Conservation (phyloP, 2,888 invertebrate species). For the Blastobasis lacticolella region DNA sequence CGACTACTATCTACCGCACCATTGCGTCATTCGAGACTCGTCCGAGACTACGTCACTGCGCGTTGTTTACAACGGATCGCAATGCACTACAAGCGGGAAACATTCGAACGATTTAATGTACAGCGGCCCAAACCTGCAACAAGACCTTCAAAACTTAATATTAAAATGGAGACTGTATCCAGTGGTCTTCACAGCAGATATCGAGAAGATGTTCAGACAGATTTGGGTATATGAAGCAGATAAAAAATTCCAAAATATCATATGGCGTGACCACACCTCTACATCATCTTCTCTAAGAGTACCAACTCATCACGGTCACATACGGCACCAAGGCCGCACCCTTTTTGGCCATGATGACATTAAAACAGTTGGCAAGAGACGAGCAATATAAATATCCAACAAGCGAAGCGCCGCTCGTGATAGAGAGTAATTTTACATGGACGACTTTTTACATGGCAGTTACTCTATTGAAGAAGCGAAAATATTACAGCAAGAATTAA, state of each 20-base stretch:
- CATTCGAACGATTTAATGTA: no score
- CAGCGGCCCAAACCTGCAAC: constrained; percentile 12
- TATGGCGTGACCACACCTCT: constrained; percentile 8
- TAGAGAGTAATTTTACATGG: constrained; percentile 7
- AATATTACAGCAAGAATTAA: constrained; percentile 6
- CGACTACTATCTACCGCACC: constrained; percentile 5
- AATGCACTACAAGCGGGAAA: no score
- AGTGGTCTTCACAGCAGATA: constrained; percentile 4
- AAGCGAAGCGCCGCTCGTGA: neutral
- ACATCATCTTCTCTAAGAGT: constrained; percentile 1
- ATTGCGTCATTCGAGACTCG: no score
- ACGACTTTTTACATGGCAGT: constrained; percentile 1
- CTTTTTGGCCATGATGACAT: constrained; percentile 12
- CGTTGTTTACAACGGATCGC: no score
- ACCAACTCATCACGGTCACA: constrained; percentile 6
- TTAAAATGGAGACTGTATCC: constrained; percentile 4
- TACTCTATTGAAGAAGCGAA: constrained; percentile 2
- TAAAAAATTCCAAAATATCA: constrained; percentile 6
- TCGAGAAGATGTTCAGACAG: constrained; percentile 7
- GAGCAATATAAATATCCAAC: constrained; percentile 4
- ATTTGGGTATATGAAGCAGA: constrained; percentile 4
- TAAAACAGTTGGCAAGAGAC: constrained; percentile 9
- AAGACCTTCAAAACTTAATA: constrained; percentile 7
- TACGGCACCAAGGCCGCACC: constrained; percentile 10
- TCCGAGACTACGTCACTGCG: no score